Percentiles rank a stretch among this genome's conserved stretches.
Evolutionary conservation across 2,888 invertebrate genomes (phyloP).

Genomic region (Panopea generosa): DNA sequence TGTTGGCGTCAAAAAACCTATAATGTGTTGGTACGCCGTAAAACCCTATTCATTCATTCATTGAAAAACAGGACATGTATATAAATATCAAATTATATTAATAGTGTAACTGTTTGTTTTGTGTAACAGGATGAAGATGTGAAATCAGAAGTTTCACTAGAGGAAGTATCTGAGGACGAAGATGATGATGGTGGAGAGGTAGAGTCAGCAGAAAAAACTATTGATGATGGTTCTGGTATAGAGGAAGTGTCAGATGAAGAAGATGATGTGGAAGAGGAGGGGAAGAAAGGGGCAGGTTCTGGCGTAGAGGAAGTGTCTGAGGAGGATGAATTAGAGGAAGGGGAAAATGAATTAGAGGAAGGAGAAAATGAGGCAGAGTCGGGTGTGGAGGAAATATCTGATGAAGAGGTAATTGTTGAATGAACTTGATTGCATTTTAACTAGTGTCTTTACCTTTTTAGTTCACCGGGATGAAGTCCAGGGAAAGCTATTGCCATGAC

Average conservation of each 20-base stretch:
- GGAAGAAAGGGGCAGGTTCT: background rate
- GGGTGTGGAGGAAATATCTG: conserved; percentile 56
- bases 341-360: conserved; percentile 39
- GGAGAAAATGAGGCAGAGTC: conserved; percentile 49
- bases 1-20: too few relatives aligned
- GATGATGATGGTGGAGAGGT: conserved; percentile 12
- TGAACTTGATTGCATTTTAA: too few relatives aligned
- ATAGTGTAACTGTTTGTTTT: too few relatives aligned
- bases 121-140: conserved; percentile 19
- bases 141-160: conserved; percentile 29
- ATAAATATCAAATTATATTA: too few relatives aligned
- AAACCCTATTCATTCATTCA: too few relatives aligned
- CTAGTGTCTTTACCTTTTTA: too few relatives aligned
- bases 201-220: conserved; percentile 7
- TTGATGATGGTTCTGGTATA: conserved; percentile 33
- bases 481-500: too few relatives aligned
- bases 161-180: conserved; percentile 42
- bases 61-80: too few relatives aligned
- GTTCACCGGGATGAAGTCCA: too few relatives aligned
- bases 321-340: conserved; percentile 30
- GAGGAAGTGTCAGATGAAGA: conserved; percentile 54
- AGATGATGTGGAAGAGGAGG: conserved; percentile 24
- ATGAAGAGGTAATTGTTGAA: conserved; percentile 32
- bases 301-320: conserved; percentile 24
- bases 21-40: too few relatives aligned